phyloP scores from a whole-genome alignment of 2,797 vertebrate genomes.

The Brachyrhaphis roseni region DNA sequence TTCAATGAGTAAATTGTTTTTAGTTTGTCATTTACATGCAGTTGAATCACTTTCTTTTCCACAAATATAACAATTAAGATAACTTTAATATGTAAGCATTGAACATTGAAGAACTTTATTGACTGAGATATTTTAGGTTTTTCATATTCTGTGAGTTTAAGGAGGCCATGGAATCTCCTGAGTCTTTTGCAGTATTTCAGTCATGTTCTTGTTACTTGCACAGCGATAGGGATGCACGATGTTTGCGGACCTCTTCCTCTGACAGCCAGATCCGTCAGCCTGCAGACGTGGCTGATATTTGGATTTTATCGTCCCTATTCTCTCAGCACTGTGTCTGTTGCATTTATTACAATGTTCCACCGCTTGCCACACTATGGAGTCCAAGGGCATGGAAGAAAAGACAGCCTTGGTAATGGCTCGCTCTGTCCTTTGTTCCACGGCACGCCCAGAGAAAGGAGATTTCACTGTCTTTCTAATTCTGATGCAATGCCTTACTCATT shows the following conservation, averaged over 20 bases:
- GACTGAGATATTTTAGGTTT: background rate
- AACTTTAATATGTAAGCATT: background rate
- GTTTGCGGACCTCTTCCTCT: conserved; percentile 1
- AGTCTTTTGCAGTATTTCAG: background rate
- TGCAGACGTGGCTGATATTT: conserved; percentile 17
- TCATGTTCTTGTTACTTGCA: background rate
- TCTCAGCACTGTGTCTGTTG: conserved; percentile 2
- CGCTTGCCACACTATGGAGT: conserved; percentile 34
- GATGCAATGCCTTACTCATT: conserved; percentile 70
- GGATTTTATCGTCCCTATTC: conserved; percentile 7
- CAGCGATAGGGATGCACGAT: background rate
- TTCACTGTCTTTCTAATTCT: conserved; percentile 58
- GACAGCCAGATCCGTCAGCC: conserved; percentile 15
- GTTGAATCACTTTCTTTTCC: background rate
- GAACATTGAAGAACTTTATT: background rate
- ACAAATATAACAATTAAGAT: background rate
- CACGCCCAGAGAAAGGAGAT: conserved; percentile 45
- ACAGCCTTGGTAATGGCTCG: conserved; percentile 45
- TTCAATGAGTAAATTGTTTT: background rate
- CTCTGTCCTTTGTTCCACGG: conserved; percentile 37
- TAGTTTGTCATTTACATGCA: background rate
- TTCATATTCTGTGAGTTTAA: background rate
- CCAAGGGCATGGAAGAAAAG: conserved; percentile 53
- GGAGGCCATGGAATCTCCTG: background rate
- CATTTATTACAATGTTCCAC: conserved; percentile 42